These are phyloP conservation scores for Montipora capricornis DNA, from an alignment of 64 coral and sea anemone species.

Conservation along the genomic window DNA sequence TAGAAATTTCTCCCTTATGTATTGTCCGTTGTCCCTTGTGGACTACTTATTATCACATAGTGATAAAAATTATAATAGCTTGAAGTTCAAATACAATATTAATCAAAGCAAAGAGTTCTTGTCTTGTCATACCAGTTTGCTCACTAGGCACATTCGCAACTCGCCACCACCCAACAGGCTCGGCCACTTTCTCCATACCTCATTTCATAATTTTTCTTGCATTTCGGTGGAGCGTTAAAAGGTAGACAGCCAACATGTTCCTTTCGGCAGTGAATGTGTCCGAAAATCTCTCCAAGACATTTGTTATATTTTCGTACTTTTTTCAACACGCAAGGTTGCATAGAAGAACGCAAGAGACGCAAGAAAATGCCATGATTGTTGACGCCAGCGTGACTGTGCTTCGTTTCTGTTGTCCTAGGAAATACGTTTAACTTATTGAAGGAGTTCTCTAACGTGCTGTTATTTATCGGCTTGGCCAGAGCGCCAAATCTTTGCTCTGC, in stretches of 20 bases:
- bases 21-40: background rate
- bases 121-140: background rate
- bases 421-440: background rate
- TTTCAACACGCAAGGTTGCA: background rate
- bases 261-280: background rate
- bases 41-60: background rate
- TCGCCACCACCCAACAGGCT: background rate
- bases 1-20: no score
- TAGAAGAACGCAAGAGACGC: background rate
- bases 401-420: no score
- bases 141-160: constrained; percentile 15
- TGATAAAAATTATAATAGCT: background rate
- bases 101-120: no score
- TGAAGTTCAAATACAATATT: background rate
- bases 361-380: background rate
- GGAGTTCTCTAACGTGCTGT: background rate
- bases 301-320: background rate
- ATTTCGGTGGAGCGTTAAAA: background rate
- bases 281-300: background rate
- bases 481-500: background rate
- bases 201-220: background rate
- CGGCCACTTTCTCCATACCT: background rate
- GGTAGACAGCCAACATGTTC: background rate
- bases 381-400: background rate
- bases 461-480: background rate